Conservation (phyloP, 1,140 invertebrate genomes). For the Pseudobourletiella spinata region DNA sequence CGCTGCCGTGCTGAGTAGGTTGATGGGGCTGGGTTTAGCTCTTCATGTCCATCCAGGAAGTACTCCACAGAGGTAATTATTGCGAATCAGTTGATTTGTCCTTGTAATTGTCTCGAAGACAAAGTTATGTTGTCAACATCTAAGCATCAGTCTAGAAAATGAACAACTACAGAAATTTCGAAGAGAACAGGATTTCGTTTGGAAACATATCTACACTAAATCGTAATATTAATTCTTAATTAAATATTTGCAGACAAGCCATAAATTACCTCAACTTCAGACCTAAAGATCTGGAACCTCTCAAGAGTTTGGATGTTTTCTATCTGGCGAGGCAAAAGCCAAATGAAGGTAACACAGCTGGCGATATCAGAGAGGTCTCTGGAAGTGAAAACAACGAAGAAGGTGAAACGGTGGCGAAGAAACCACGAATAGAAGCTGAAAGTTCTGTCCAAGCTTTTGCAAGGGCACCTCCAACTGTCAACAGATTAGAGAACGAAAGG, state of each 20-base stretch:
- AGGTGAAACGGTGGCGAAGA: conserved; percentile 1
- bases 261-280: conserved; percentile 49
- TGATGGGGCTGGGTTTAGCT: conserved; percentile 55
- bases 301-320: conserved; percentile 28
- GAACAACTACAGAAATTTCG: too few species aligned
- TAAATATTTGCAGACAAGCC: conserved; percentile 22
- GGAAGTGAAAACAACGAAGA: not conserved
- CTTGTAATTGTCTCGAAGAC: not conserved
- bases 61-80: conserved; percentile 57
- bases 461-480: not conserved
- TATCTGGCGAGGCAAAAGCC: conserved; percentile 19
- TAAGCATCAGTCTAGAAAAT: too few species aligned
- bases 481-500: conserved; percentile 31
- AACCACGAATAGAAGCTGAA: conserved; percentile 13
- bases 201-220: too few species aligned
- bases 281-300: conserved; percentile 31
- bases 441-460: not conserved
- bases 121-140: conserved; percentile 13
- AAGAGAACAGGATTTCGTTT: too few species aligned
- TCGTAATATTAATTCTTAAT: too few species aligned
- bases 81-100: not conserved
- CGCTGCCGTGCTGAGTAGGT: conserved; percentile 60
- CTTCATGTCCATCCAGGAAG: conserved; percentile 72
- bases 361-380: not conserved
- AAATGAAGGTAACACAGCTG: not conserved